Conservation (phyloP, 92 coral and sea anemone species). For the Phenganax subtilis region DNA sequence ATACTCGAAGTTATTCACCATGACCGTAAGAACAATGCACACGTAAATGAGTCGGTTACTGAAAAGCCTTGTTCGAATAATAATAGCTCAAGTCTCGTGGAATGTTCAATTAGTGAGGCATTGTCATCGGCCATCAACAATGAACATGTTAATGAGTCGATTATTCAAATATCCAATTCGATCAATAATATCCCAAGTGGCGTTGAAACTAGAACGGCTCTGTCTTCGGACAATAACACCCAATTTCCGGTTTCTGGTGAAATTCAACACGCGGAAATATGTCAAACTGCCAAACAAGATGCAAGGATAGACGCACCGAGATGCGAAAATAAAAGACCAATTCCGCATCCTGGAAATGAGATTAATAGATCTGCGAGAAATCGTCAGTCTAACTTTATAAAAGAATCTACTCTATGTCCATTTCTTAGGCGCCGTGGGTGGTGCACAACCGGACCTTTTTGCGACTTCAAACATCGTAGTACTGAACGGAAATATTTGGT, state of each 20-base stretch:
- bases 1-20: not conserved
- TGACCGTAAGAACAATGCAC: not conserved
- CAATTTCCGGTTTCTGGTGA: not conserved
- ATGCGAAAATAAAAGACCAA: not conserved
- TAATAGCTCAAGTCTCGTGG: not conserved
- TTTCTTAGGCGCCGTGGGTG: constrained; percentile 39
- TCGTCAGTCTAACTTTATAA: not conserved
- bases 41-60: not conserved
- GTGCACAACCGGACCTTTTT: constrained; percentile 30
- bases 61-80: not conserved
- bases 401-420: constrained; percentile 25
- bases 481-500: constrained; percentile 24
- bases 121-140: not conserved
- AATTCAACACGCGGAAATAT: not conserved
- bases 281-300: not conserved
- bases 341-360: not conserved
- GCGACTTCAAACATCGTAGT: constrained; percentile 30
- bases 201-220: not conserved
- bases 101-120: not conserved
- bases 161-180: too few species aligned
- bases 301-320: not conserved
- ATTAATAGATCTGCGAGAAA: not conserved
- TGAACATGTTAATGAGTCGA: not conserved
- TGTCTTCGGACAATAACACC: not conserved
- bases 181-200: not conserved